These are phyloP conservation scores for Tragopan temminckii DNA, from an alignment of 2,797 vertebrate species.

Conservation along the genomic window DNA sequence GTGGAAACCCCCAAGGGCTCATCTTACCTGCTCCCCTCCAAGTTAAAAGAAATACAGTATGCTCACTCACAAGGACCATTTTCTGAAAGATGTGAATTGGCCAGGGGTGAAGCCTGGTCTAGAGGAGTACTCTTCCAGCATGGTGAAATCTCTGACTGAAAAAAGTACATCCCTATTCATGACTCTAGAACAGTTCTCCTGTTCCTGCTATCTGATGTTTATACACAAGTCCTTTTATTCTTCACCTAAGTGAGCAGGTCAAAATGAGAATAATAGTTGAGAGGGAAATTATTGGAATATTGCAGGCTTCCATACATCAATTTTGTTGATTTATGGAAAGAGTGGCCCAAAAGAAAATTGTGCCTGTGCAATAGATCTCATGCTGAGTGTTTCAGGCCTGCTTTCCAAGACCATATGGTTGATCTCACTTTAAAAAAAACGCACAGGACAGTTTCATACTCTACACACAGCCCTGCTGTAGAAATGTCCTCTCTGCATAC, in stretches of 20 bases:
- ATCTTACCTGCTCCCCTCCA: neutral
- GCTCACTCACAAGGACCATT: neutral
- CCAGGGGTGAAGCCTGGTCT: neutral
- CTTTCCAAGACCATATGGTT: neutral
- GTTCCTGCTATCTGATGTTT: neutral
- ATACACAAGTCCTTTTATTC: neutral
- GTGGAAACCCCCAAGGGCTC: neutral
- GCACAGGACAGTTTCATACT: fast-evolving
- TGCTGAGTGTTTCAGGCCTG: neutral
- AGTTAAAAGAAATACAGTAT: neutral
- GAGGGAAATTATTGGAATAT: neutral
- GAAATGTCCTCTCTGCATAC: neutral
- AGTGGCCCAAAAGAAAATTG: neutral
- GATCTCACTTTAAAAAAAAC: neutral
- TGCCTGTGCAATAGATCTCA: neutral
- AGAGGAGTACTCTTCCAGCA: neutral
- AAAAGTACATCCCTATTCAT: neutral
- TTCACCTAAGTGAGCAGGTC: neutral
- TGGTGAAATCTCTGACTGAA: neutral
- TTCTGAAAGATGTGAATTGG: neutral
- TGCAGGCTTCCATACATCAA: neutral
- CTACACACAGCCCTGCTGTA: neutral
- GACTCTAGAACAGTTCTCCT: neutral
- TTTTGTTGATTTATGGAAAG: neutral
- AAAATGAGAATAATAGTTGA: neutral